Conservation (phyloP, 2,797 vertebrate species). For the Hozukius guyotensis region DNA sequence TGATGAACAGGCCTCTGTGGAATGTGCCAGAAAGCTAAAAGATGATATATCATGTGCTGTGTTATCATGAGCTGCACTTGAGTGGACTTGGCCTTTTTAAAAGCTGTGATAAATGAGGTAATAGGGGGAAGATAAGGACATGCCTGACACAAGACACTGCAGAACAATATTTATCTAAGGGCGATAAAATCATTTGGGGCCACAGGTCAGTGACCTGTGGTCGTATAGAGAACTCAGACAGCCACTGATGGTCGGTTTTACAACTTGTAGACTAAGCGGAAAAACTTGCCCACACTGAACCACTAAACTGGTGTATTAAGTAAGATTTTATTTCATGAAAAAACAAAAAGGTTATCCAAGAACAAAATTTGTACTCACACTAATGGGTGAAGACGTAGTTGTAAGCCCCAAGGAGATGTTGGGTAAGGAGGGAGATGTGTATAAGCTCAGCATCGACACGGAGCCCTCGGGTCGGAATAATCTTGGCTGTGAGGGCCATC, state of each 20-base stretch:
- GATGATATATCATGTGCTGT: conserved; percentile 69
- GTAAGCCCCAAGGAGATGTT: conserved; percentile 97
- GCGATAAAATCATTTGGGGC: conserved; percentile 80
- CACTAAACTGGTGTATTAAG: conserved; percentile 14
- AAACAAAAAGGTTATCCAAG: conserved; percentile 7
- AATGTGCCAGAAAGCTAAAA: conserved; percentile 72
- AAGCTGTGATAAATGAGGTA: conserved; percentile 84
- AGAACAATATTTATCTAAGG: conserved; percentile 84
- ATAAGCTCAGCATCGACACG: conserved; percentile 93
- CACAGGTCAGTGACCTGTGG: conserved; percentile 73
- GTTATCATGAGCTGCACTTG: conserved; percentile 77
- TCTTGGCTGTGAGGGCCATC: conserved; percentile 91
- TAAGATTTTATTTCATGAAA: conserved; percentile 5
- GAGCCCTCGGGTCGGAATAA: conserved; percentile 93
- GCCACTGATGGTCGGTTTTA: conserved; percentile 61
- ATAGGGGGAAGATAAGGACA: conserved; percentile 74
- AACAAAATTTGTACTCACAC: conserved; percentile 84
- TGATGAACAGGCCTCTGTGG: conserved; percentile 57
- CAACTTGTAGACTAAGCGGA: conserved; percentile 35
- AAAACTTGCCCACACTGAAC: conserved; percentile 11
- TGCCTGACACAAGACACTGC: conserved; percentile 79
- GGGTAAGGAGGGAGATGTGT: conserved; percentile 97
- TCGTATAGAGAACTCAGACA: conserved; percentile 61
- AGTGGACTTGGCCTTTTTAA: conserved; percentile 78
- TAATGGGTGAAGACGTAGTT: conserved; percentile 88